phyloP scores from a whole-genome alignment of 1,140 invertebrate species.

The Pogonomyrmex barbatus region DNA sequence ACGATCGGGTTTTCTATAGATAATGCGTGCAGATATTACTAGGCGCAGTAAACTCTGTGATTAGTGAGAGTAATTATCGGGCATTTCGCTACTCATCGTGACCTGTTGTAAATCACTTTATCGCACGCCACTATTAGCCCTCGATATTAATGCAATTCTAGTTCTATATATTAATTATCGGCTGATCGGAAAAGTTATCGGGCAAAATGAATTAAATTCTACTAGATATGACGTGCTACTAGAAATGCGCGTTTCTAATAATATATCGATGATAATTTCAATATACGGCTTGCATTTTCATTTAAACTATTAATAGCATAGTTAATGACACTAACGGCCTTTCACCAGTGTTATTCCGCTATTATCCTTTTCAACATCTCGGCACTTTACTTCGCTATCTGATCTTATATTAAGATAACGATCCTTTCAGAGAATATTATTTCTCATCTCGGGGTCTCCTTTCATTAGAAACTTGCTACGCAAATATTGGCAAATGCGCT shows the following conservation, averaged over 20 bases:
- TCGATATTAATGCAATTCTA: slow-evolving; percentile 42
- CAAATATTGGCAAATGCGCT: neutral
- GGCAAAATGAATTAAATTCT: slow-evolving; percentile 42
- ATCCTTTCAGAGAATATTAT: slow-evolving; percentile 2
- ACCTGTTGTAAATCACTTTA: slow-evolving; percentile 55
- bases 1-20: slow-evolving; percentile 23
- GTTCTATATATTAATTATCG: slow-evolving; percentile 52
- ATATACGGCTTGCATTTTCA: slow-evolving; percentile 7
- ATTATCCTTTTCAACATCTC: slow-evolving; percentile 29
- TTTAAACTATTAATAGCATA: slow-evolving; percentile 11
- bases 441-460: slow-evolving; percentile 7
- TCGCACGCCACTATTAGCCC: slow-evolving; percentile 52
- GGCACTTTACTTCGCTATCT: slow-evolving; percentile 14
- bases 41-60: slow-evolving; percentile 56
- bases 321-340: slow-evolving; percentile 20
- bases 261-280: slow-evolving; percentile 2
- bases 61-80: slow-evolving; percentile 57
- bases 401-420: slow-evolving; percentile 39
- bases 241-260: slow-evolving; percentile 45
- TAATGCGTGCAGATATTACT: slow-evolving; percentile 41
- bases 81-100: slow-evolving; percentile 55
- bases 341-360: slow-evolving; percentile 23
- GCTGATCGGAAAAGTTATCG: slow-evolving; percentile 17
- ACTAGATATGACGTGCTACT: slow-evolving; percentile 16
- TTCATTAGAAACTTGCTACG: neutral